Base-by-base conservation (phyloP, 64 coral and sea anemone genomes). In the Dendrophyllia cribrosa region DNA sequence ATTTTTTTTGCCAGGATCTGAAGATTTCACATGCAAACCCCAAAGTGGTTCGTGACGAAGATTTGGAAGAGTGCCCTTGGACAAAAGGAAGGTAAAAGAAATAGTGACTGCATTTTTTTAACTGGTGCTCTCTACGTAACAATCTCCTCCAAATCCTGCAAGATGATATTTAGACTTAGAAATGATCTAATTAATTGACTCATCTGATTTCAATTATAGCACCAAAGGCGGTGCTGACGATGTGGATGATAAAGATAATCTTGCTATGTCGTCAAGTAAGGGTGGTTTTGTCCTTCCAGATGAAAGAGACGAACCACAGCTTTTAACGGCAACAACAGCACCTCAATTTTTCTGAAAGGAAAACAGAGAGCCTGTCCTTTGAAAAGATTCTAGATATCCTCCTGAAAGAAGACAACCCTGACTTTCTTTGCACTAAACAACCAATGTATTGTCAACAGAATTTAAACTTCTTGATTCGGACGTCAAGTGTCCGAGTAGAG, bases 361-460 rank as follows among this genome's bases (percentile, higher is more conserved):
- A 89, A 59, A 66, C 22, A 49, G 52, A 68, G 59, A 78, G 88
- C 22, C 88, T 89, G 58, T 89, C 92, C 79, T 72, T 94, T 51
- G 76, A 88, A n/a, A 66, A 93, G 45, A 49, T 69, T 50, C 72
- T 93, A 43, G 76, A 88, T 88, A 93, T 93, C 88, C 48, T 93
- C 47, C 51, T 88, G 73, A 82, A 69, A 46, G 85, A 93, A 66
- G 85, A 93, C 56, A 10, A 59, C 58, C 51, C 14, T 21, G 59
- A 79, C 22, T 93, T 82, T 20, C 34, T 88, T 77, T 93, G 92
- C 25, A 49, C 71, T 43, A 58, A 88, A 52, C 92, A 93, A 88
- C 85, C 85, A 43, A 82, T 93, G 75, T 85, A 88, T 63, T 85
- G 80, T 6, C 85, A 93, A 52, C 83, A 88, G 74, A 93, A 93